A percentile compares a stretch with the other conserved stretches of the same genome.
Evolutionary conservation across 1,140 invertebrate species (phyloP).

Genomic region (Lithobius niger): DNA sequence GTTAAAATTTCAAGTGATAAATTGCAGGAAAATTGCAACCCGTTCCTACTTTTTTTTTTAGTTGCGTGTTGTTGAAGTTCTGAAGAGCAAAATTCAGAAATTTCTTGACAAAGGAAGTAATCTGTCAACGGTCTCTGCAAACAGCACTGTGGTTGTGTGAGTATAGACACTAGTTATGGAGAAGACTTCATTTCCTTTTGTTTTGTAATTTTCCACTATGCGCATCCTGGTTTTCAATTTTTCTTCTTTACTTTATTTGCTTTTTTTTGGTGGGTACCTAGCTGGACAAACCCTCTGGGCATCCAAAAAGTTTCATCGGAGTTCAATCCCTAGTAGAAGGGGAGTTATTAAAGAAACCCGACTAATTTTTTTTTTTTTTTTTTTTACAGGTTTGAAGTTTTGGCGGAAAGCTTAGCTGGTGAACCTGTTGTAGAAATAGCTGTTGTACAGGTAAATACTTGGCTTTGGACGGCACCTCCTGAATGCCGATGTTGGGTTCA

Average conservation of each 20-base stretch:
- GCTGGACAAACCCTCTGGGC: not conserved
- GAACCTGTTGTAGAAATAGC: constrained; percentile 32
- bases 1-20: no score
- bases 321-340: not conserved
- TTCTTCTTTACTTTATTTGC: not conserved
- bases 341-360: not conserved
- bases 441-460: constrained; percentile 29
- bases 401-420: constrained; percentile 28
- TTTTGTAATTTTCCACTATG: not conserved
- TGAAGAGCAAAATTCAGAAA: constrained; percentile 28
- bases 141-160: constrained; percentile 30
- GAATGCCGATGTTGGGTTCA: no score
- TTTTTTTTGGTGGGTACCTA: not conserved
- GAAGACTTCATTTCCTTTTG: not conserved
- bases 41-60: not conserved
- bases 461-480: no score
- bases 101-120: constrained; percentile 20
- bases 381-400: constrained; percentile 29
- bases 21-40: no score
- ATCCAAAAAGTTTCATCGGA: not conserved
- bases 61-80: constrained; percentile 30
- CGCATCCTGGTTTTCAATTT: not conserved
- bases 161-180: constrained; percentile 15
- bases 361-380: constrained; percentile 4
- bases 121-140: constrained; percentile 21